Base-by-base conservation (phyloP, 23 tunicate genomes). In the Ciona savignyi region DNA sequence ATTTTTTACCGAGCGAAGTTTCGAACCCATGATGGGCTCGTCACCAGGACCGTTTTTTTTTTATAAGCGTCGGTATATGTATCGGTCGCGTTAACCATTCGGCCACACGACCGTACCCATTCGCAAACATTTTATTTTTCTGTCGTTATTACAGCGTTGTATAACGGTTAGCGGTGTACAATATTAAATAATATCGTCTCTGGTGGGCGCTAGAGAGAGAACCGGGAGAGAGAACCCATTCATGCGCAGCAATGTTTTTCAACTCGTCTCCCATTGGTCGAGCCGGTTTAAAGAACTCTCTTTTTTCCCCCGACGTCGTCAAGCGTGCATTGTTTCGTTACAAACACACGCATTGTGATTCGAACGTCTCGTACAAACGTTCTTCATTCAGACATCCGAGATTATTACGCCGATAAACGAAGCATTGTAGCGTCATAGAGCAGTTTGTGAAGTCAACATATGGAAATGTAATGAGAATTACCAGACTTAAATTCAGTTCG, bases 231-330 rank as follows among this genome's bases (percentile, higher is more conserved):
- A 42, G 56, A 42, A 42, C 9, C 56, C 15, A 42, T 6, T 42
- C 11, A 42, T 9, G 56, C 56, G 56, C 9, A 42, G 15, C 9
- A 42, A 42, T 42, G 56, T 42, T 42, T 42, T 42, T 42, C 56
- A 20, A 34, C 73, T 69, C 51, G 24, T 24, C 24, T 21, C 49
- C 51, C 11, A 33, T 69, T 33, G 73, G 73, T 34, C 34, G 73
- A 31, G 11, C 73, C 15, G 49, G 73, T 69, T 69, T 69, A 69
- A 69, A 69, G 73, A 23, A 34, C 73, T 22, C 51, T 69, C 33
- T 69, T 66, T 66, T 26, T 33, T 31, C 33, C 34, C 11, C 9
- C 56, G 56, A 6, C 56, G 56, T 15, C 56, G 56, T 42, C 9
- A 42, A 42, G 56, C 56, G 56, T 6, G 56, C 9, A 42, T 15